Percentiles rank a stretch among this genome's conserved stretches.
These are phyloP conservation scores for Acanthaster planci DNA, from an alignment of 35 echinoderm and acorn worm genomes.

Conservation along the genomic window DNA sequence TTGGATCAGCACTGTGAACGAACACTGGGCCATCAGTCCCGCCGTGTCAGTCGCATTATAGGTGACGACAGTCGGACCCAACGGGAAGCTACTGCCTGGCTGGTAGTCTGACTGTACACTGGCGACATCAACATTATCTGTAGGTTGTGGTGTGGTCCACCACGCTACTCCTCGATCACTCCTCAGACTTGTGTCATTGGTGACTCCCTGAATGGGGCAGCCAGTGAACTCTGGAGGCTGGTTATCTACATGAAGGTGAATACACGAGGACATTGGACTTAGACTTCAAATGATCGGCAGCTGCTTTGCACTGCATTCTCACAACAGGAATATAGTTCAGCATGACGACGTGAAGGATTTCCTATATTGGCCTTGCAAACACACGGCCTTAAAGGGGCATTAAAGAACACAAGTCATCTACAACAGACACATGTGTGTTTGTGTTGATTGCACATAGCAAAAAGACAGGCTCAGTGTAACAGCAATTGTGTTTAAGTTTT, in stretches of 20 bases:
- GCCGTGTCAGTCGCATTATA: constrained; percentile 38
- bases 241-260: neutral
- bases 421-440: too few species aligned
- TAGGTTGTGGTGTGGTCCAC: neutral
- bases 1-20: constrained; percentile 11
- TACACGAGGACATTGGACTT: neutral
- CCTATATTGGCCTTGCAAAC: too few species aligned
- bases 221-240: neutral
- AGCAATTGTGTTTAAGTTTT: too few species aligned
- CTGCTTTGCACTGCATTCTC: too few species aligned
- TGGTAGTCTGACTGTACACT: neutral
- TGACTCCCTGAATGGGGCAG: neutral
- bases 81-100: constrained; percentile 21
- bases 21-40: constrained; percentile 22
- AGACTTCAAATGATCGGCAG: neutral
- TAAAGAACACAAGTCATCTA: too few species aligned
- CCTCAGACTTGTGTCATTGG: too few species aligned
- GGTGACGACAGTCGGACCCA: constrained; percentile 36
- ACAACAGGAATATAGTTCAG: too few species aligned
- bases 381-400: too few species aligned
- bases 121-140: neutral
- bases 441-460: too few species aligned
- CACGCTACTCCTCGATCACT: neutral
- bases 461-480: too few species aligned
- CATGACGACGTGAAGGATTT: too few species aligned